Percentiles rank a stretch among this genome's conserved stretches.
Conservation (phyloP, 1,140 invertebrate species). For the Holotrichia oblita region DNA sequence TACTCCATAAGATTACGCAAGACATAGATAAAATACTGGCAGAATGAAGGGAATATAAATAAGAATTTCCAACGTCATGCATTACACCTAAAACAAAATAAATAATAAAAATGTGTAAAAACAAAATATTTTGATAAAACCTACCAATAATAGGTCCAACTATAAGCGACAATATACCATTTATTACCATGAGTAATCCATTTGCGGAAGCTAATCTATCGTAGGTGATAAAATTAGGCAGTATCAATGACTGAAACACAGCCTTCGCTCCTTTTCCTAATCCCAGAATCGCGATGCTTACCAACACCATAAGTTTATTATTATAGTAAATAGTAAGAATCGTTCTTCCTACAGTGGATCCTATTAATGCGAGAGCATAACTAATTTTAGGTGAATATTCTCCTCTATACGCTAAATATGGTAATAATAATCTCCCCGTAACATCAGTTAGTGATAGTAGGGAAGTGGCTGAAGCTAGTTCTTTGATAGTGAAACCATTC, state of each 20-base stretch:
- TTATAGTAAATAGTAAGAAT: conserved; percentile 47
- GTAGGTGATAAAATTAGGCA: conserved; percentile 61
- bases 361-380: conserved; percentile 58
- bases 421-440: conserved; percentile 58
- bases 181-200: conserved; percentile 63
- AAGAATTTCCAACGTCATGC: conserved; percentile 56
- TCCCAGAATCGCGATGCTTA: conserved; percentile 50
- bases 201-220: conserved; percentile 65
- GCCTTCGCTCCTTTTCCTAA: conserved; percentile 58
- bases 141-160: conserved; percentile 63
- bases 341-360: conserved; percentile 57
- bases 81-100: conserved; percentile 55
- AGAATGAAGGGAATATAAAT: conserved; percentile 54
- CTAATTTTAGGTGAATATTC: conserved; percentile 56
- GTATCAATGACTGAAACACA: conserved; percentile 61
- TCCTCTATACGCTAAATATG: conserved; percentile 56
- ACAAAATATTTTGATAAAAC: not conserved
- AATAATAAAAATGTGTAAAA: conserved; percentile 25
- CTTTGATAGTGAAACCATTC: conserved; percentile 51
- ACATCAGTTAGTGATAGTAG: conserved; percentile 59
- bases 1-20: conserved; percentile 58
- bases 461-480: conserved; percentile 58
- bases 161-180: conserved; percentile 60
- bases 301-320: conserved; percentile 42
- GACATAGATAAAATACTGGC: conserved; percentile 57